Percentiles rank a stretch among this genome's conserved stretches.
Evolutionary conservation across 2,888 invertebrate species (phyloP).

Genomic region (Volucella inanis): DNA sequence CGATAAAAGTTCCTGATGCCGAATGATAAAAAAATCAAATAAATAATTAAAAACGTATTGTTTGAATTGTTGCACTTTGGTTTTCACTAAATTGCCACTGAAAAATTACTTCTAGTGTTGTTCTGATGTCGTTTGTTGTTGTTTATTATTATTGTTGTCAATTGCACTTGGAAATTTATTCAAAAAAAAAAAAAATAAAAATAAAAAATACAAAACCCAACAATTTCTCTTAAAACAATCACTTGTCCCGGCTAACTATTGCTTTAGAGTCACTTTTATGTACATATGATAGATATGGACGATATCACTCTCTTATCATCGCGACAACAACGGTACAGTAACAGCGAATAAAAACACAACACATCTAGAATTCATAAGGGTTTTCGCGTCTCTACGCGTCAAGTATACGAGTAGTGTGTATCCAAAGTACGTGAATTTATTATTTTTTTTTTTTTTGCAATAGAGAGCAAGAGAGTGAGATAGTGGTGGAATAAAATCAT

Average conservation of each 20-base stretch:
- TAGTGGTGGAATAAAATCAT: background rate
- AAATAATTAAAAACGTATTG: background rate
- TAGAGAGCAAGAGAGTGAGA: background rate
- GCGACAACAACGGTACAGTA: background rate
- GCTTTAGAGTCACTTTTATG: no score
- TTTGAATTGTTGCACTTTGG: conserved; percentile 37
- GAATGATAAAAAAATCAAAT: background rate
- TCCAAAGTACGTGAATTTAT: conserved; percentile 44
- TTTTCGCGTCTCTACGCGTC: conserved; percentile 53
- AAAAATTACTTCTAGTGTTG: background rate
- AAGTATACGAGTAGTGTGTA: conserved; percentile 24
- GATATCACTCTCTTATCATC: background rate
- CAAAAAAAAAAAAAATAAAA: no score
- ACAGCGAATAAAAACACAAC: conserved; percentile 25
- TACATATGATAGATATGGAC: no score
- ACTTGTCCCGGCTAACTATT: conserved; percentile 15
- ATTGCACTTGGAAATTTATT: conserved; percentile 48
- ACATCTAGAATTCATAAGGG: conserved; percentile 42
- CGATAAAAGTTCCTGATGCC: background rate
- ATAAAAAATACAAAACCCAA: no score
- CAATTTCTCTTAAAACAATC: background rate
- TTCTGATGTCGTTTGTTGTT: no score
- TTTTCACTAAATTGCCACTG: conserved; percentile 42
- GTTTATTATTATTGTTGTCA: conserved; percentile 23
- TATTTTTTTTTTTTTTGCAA: conserved; percentile 41